Evolutionary conservation across 1,140 invertebrate species (phyloP).

Genomic region (Dinoponera quadriceps): DNA sequence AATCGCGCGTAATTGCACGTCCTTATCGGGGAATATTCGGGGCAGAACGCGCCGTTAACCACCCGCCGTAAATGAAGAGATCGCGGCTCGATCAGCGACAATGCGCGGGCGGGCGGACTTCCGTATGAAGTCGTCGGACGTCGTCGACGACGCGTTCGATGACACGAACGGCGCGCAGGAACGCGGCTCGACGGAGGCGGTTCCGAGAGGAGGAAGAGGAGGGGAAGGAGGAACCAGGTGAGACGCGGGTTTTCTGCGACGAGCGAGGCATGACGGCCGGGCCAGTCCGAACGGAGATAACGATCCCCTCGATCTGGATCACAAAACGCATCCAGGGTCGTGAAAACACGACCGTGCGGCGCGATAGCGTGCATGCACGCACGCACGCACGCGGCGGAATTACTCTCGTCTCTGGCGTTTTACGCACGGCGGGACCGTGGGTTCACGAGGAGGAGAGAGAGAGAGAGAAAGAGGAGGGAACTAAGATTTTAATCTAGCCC

Average conservation of each 20-base stretch:
- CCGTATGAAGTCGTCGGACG: constrained; percentile 30
- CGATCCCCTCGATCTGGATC: constrained; percentile 81
- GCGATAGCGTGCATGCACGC: constrained; percentile 58
- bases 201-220: constrained; percentile 37
- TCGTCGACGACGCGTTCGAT: constrained; percentile 30
- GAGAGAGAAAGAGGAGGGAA: constrained; percentile 61
- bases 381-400: constrained; percentile 50
- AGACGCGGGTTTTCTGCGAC: constrained; percentile 77
- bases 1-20: constrained; percentile 12
- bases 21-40: constrained; percentile 16
- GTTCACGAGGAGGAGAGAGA: constrained; percentile 18
- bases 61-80: constrained; percentile 13
- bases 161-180: constrained; percentile 47
- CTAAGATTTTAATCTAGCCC: constrained; percentile 79
- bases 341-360: constrained; percentile 56
- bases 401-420: constrained; percentile 46
- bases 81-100: constrained; percentile 10
- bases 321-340: constrained; percentile 78
- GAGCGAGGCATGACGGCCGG: constrained; percentile 77
- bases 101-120: constrained; percentile 31
- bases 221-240: constrained; percentile 74
- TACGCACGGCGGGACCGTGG: constrained; percentile 50
- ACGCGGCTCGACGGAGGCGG: constrained; percentile 45
- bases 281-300: constrained; percentile 76
- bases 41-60: not conserved